Percentiles rank a stretch among this genome's conserved stretches.
Conservation (phyloP, 2,797 vertebrate species). For the Arctocebus calabarensis region DNA sequence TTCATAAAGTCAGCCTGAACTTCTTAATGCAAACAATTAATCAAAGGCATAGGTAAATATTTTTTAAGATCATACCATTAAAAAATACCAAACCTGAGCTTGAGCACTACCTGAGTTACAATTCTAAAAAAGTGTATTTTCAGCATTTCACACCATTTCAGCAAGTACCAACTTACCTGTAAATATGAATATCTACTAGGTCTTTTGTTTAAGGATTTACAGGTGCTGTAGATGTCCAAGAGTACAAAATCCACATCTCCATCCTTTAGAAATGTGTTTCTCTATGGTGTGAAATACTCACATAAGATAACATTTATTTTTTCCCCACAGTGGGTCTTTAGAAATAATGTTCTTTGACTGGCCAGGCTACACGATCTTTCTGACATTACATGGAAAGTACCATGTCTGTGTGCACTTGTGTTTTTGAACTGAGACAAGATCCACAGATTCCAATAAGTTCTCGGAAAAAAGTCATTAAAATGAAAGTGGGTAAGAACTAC, state of each 20-base stretch:
- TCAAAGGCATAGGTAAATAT: background rate
- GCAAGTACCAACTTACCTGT: background rate
- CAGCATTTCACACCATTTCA: background rate
- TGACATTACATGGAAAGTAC: background rate
- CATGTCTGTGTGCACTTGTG: background rate
- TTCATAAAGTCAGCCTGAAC: background rate
- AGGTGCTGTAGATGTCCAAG: rapidly evolving
- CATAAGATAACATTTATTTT: background rate
- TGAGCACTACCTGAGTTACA: background rate
- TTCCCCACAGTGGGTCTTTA: background rate
- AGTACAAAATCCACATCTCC: background rate
- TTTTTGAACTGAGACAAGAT: background rate
- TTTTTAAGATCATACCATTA: background rate
- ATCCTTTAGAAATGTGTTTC: background rate
- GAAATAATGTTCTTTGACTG: background rate
- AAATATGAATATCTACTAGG: background rate
- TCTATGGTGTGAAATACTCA: background rate
- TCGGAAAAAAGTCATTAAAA: conserved; percentile 21
- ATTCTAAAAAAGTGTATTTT: background rate
- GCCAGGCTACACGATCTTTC: background rate
- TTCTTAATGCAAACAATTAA: background rate
- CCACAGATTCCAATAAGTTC: background rate
- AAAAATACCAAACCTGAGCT: background rate
- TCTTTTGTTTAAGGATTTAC: background rate
- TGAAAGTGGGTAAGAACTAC: background rate